Evolutionary conservation across 2,113 vertebrate species (phyloP), one percentile per base, ranked within the genome.

Genomic region (Leptosomus discolor): DNA sequence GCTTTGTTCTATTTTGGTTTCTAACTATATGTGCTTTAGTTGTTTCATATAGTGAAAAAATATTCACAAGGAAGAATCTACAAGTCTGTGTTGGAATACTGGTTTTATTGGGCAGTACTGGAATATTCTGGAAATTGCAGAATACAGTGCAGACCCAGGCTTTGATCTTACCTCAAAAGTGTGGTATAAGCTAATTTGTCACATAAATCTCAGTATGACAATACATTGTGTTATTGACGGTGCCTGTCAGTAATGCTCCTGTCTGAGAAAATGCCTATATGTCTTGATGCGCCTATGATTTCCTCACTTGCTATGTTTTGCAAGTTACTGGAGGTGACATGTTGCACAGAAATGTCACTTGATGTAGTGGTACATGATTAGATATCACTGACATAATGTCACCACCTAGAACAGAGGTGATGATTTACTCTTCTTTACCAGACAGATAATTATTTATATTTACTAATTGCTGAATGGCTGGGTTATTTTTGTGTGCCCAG

Each of bases 21-120:
- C 18, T n/a, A 54, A 26, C 1, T 53, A 10, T 12, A 39, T 0
- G 0, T 12, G 4, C 17, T 54, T 87, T 69, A 20, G 4, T 32
- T 69, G 9, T 54, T 54, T 78, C 11, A 20, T 8, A 46, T 5
- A 27, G 2, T 6, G 1, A 5, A 41, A 23, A 74, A 80, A 69
- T 34, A 79, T 41, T 46, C 36, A 65, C 3, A n/a, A 29, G 15
- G 3, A 54, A 48, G 5, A 74, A 29, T 26, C 15, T 56, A 5
- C 20, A 84, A 51, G 61, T 46, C 6, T 37, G 22, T 67, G 34
- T 16, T 45, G 5, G 29, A 34, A 41, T 30, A 29, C 2, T 61
- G 9, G 0, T 36, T 75, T 88, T 36, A 32, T 39, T 27, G 15
- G 24, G 8, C 4, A 67, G 5, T 70, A n/a, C 8, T 27, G 9